Base-by-base conservation (phyloP, 2,888 invertebrate species). In the Cerastoderma edule region DNA sequence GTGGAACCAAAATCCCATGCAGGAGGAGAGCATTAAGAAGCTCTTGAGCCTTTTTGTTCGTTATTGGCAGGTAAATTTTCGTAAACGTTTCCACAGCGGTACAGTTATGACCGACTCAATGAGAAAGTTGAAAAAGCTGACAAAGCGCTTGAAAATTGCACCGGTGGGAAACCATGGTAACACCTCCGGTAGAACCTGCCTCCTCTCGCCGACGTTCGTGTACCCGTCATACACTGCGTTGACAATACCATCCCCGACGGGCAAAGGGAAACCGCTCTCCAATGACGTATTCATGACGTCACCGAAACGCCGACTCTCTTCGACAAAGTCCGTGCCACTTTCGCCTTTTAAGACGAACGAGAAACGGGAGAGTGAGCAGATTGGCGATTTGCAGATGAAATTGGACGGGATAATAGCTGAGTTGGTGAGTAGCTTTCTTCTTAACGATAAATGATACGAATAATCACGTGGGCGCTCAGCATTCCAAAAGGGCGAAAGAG, bases 341-440 rank as follows among this genome's bases (percentile, higher is more conserved):
- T 72, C 75, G 0, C 72, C 78, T 0, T 24, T 35, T 5, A 28
- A 16, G 1, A 48, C 28, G 3, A 64, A 54, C 19, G 68, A 56
- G 16, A 69, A 68, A 32, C 48, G 27, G 1, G 24, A 54, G 0
- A 28, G 39, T 13, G 27, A 48, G 63, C 56, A 63, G 13, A 32
- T 63, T 8, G 32, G 66, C 8, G 68, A 65, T 22, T 32, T 78
- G 39, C 70, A 72, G 64, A 56, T 67, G 10, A 65, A 78, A 24
- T 24, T 78, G 1, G 78, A 78, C 35, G 66, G 50, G n/a, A n/a
- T 78, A 2, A 64, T 46, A 30, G 67, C 71, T 5, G 78, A 78
- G 35, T 22, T 78, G 53, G 78, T 78, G 69, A 69, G 57, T 35
- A n/a, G n/a, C n/a, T n/a, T n/a, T n/a, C n/a, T n/a, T n/a, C n/a